Base-by-base conservation (phyloP, 2,113 vertebrate genomes). In the Oncorhynchus gorbuscha region DNA sequence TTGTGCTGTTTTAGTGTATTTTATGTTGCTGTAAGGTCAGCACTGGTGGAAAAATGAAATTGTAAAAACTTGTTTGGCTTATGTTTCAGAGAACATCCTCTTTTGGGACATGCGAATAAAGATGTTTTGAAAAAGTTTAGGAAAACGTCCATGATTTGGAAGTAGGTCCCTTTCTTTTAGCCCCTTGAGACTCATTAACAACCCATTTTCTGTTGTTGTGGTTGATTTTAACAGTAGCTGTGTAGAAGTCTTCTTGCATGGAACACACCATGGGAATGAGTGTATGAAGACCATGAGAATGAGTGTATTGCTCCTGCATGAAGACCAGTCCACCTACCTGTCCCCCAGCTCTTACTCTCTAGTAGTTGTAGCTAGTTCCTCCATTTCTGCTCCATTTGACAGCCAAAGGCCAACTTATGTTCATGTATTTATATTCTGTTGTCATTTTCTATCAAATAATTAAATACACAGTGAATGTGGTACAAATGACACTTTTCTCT, bases 51-150 rank as follows among this genome's bases (percentile, higher is more conserved):
- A 89, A 84, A 79, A 81, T 84, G 75, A 5, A 81, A 82, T 79
- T 84, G 72, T 18, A 5, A 86, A 83, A 84, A 59, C 90, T 90
- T 90, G 81, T 91, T 91, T 90, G 90, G 92, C 90, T 83, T 94
- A 90, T 93, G 86, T 94, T 94, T 91, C 93, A 94, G 93, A 94
- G 90, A 93, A 82, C 93, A 93, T 92, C 93, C 93, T 92, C 91
- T 93, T 91, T 91, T 94, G 86, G 93, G 93, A 91, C 92, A 87
- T 91, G 93, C 93, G 91, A 94, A 90, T 94, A 94, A 93, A 94
- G 93, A 94, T 89, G 92, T 93, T 93, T 92, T 94, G 92, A 94
- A 93, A 94, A 94, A 94, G 90, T 91, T 93, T 93, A 93, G 91
- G 92, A 94, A 93, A 91, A 90, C 93, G 72, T 91, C 93, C 91